phyloP scores from a whole-genome alignment of 2,113 vertebrate genomes.

The Tragelaphus scriptus region DNA sequence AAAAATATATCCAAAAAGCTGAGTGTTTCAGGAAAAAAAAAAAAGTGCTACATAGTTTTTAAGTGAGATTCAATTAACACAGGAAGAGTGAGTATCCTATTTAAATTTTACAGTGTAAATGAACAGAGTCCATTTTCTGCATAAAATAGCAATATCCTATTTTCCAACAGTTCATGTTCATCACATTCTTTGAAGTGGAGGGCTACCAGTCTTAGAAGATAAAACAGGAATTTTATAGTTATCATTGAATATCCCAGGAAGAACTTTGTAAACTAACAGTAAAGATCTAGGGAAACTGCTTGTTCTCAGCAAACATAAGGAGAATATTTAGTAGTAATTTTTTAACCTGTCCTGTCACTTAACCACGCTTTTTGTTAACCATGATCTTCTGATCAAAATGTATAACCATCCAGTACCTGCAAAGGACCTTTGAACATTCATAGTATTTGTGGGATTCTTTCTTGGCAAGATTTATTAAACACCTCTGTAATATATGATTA shows the following conservation, averaged over 20 bases:
- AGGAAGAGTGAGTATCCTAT: neutral
- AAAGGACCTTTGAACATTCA: neutral
- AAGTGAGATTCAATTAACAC: neutral
- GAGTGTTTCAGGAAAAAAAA: neutral
- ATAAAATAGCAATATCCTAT: neutral
- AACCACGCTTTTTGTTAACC: neutral
- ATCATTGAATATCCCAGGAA: neutral
- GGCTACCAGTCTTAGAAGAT: neutral
- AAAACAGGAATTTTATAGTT: neutral
- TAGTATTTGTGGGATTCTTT: neutral
- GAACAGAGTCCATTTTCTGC: slow-evolving; percentile 13
- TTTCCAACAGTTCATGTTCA: neutral
- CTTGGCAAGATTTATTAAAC: neutral
- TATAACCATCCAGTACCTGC: neutral
- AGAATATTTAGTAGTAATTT: neutral
- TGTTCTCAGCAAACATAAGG: neutral
- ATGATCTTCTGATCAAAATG: neutral
- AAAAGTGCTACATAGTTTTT: neutral
- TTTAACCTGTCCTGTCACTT: neutral
- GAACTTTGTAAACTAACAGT: neutral
- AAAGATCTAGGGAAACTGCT: neutral
- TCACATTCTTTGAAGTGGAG: neutral
- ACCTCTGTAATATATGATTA: neutral
- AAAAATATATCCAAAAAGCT: neutral
- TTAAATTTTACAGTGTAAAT: neutral